Evolutionary conservation across 1,140 invertebrate species (phyloP).

Genomic region (Drosophila mayri): DNA sequence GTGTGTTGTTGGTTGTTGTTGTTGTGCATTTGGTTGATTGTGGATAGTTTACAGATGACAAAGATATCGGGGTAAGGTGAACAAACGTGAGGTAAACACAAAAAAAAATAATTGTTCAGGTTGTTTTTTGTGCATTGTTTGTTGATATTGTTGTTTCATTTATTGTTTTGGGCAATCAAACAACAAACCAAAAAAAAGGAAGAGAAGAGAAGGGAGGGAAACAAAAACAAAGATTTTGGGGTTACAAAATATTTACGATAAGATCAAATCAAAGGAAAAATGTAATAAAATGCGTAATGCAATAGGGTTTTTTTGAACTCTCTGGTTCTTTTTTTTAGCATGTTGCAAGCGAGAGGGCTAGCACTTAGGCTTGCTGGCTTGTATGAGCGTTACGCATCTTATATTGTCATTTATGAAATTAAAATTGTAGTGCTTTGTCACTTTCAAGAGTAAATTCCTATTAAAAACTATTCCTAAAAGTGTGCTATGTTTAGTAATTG

Average conservation of each 20-base stretch:
- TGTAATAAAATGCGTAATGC: neutral
- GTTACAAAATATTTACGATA: constrained; percentile 54
- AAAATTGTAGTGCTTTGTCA: neutral
- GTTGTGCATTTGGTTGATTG: constrained; percentile 47
- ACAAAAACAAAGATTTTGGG: constrained; percentile 57
- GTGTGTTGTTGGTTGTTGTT: constrained; percentile 43
- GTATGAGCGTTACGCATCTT: neutral
- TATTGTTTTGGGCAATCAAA: constrained; percentile 32
- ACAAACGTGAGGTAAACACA: constrained; percentile 34
- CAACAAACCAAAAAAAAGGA: constrained; percentile 52
- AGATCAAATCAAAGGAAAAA: constrained; percentile 2
- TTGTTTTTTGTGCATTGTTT: constrained; percentile 34
- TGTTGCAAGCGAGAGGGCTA: neutral
- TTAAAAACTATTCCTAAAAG: neutral
- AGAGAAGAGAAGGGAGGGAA: constrained; percentile 42
- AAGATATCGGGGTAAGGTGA: constrained; percentile 35
- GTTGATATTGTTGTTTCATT: constrained; percentile 17
- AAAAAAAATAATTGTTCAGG: constrained; percentile 16
- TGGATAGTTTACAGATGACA: constrained; percentile 49
- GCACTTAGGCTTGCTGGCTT: too few relatives aligned
- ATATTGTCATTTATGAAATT: constrained; percentile 1
- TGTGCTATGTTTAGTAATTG: neutral
- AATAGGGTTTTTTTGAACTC: neutral
- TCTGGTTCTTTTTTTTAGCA: neutral
- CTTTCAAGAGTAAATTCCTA: neutral